Base-by-base conservation (phyloP, 2,797 vertebrate species). In the Chlorospingus flavigularis region DNA sequence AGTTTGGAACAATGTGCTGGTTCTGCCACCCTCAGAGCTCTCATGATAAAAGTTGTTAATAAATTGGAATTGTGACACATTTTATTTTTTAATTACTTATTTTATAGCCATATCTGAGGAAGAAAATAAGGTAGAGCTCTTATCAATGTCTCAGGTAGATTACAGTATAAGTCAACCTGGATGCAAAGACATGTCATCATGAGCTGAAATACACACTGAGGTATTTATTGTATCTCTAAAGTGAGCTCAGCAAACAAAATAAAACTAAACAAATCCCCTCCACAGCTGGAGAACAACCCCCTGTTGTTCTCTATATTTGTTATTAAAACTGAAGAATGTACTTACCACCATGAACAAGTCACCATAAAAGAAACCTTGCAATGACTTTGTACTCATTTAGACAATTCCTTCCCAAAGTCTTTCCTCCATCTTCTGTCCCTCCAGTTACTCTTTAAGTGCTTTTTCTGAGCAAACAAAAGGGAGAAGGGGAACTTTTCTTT, bases 51-150 rank as follows among this genome's bases (percentile, higher is more conserved):
- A 70, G 40, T 0, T 47, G 42, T n/a, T 48, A 90, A 55, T 60
- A 60, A 33, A 26, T n/a, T 40, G n/a, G 53, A 86, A 88, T 24
- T 60, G 17, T 20, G 33, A 77, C 31, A 39, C 17, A 37, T 65
- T 57, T 63, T 31, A 51, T 76, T 85, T 82, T 81, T 37, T n/a
- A 31, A 65, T 73, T 78, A 37, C 33, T 70, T 75, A 25, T 94
- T 96, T 87, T 17, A 70, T 97, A 99, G 98, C 96, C 17, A 68
- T 98, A 93, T 98, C 98, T 70, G 98, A 98, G 96, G 98, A 99
- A 96, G 98, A 99, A 98, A 98, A 98, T 68, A 98, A 99, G 93
- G 95, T 98, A 9, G 98, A 98, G 26, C 96, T 99, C 61, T 99
- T 99, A 90, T 93, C 99, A 88, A 98, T 97, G 89, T 98, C 98